A percentile compares a stretch with the other conserved stretches of the same genome.
phyloP scores from a whole-genome alignment of 2,888 invertebrate species.

The Chydorus sphaericus region DNA sequence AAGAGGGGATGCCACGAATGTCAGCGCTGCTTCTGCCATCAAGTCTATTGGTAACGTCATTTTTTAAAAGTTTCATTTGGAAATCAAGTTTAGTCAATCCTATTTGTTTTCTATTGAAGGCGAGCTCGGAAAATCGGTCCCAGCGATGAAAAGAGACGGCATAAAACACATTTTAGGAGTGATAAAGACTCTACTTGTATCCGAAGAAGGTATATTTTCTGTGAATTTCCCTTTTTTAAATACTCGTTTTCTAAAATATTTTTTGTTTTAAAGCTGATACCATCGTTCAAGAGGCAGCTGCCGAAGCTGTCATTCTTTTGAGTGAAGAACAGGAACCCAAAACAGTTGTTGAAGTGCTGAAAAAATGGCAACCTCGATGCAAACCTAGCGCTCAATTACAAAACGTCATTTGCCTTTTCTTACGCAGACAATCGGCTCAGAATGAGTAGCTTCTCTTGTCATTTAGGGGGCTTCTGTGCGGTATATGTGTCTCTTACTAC shows the following conservation, averaged over 20 bases:
- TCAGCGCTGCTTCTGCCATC: conserved; percentile 2
- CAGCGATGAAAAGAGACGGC: not conserved
- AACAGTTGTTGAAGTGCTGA: conserved; percentile 1
- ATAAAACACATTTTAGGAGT: not conserved
- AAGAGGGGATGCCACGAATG: conserved; percentile 9
- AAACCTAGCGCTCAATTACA: too few species aligned
- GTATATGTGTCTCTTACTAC: too few species aligned
- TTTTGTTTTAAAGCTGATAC: too few species aligned
- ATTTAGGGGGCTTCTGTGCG: too few species aligned
- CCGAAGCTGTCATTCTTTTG: conserved; percentile 9
- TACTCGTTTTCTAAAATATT: too few species aligned
- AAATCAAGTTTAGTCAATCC: too few species aligned
- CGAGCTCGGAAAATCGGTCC: not conserved
- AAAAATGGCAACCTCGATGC: conserved; percentile 8
- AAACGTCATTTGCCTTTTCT: too few species aligned
- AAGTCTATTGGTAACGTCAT: conserved; percentile 7
- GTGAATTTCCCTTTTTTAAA: not conserved
- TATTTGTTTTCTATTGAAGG: too few species aligned
- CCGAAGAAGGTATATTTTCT: not conserved
- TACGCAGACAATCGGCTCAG: too few species aligned
- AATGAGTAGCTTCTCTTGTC: too few species aligned
- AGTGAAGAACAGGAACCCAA: not conserved
- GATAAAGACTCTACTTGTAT: not conserved
- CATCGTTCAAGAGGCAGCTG: conserved; percentile 8
- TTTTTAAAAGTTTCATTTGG: not conserved